phyloP scores from a whole-genome alignment of 1,140 invertebrate genomes.

The Lordiphosa mommai region DNA sequence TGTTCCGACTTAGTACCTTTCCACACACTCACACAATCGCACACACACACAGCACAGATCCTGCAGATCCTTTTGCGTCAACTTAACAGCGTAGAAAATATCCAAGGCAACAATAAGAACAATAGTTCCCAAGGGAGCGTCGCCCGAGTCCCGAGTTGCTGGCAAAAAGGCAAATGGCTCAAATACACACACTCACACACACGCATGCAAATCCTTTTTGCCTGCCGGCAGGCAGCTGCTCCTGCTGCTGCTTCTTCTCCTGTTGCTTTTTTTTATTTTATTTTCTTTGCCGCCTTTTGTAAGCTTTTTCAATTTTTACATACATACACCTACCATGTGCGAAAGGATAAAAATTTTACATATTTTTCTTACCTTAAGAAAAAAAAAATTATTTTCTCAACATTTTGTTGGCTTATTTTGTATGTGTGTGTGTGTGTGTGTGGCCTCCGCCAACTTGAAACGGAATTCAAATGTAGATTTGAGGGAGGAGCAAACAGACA shows the following conservation, averaged over 20 bases:
- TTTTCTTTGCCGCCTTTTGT: slow-evolving; percentile 65
- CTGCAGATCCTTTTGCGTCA: slow-evolving; percentile 72
- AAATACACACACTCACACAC: slow-evolving; percentile 12
- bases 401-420: slow-evolving; percentile 16
- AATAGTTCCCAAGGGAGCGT: slow-evolving; percentile 72
- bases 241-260: slow-evolving; percentile 24
- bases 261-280: slow-evolving; percentile 69
- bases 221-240: slow-evolving; percentile 56
- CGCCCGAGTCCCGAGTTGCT: slow-evolving; percentile 33
- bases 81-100: slow-evolving; percentile 77
- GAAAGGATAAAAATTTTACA: slow-evolving; percentile 2
- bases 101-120: slow-evolving; percentile 78
- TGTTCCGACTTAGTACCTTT: slow-evolving; percentile 77
- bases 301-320: slow-evolving; percentile 61
- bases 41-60: slow-evolving; percentile 39
- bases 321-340: slow-evolving; percentile 3
- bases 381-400: slow-evolving; percentile 32
- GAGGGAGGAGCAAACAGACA: slow-evolving; percentile 4
- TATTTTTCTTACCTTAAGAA: slow-evolving; percentile 33
- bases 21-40: slow-evolving; percentile 31
- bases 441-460: slow-evolving; percentile 15
- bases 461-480: slow-evolving; percentile 12
- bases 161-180: slow-evolving; percentile 59
- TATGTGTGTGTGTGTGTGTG: slow-evolving; percentile 14
- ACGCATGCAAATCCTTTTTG: slow-evolving; percentile 73